phyloP scores from a whole-genome alignment of 2,888 invertebrate genomes.

The Cryptus armator region DNA sequence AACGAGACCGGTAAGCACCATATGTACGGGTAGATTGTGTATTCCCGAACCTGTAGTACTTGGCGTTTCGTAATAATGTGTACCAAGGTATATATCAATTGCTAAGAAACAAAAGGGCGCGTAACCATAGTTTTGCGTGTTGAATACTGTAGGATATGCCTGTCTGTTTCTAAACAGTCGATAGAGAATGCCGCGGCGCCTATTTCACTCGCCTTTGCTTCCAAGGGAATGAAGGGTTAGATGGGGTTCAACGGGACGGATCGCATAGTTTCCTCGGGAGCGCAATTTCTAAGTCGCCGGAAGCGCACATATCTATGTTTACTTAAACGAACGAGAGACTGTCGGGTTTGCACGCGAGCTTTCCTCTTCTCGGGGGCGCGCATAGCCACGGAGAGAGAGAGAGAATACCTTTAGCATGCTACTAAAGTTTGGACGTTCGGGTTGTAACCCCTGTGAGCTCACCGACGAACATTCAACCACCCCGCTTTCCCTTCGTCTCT shows the following conservation, averaged over 20 bases:
- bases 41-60: background rate
- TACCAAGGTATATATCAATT: constrained; percentile 10
- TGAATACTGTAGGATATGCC: background rate
- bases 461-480: constrained; percentile 4
- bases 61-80: constrained; percentile 43
- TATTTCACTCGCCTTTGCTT: background rate
- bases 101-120: background rate
- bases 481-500: constrained; percentile 26
- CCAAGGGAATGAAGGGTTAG: constrained; percentile 26
- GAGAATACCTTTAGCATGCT: constrained; percentile 26
- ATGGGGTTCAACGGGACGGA: constrained; percentile 29
- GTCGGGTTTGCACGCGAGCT: constrained; percentile 30
- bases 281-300: constrained; percentile 60
- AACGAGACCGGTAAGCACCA: constrained; percentile 1
- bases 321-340: constrained; percentile 55
- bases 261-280: constrained; percentile 59
- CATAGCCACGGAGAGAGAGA: constrained; percentile 5
- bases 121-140: too few species aligned
- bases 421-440: constrained; percentile 61
- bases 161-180: background rate
- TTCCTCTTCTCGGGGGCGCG: constrained; percentile 15
- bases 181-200: background rate
- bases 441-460: constrained; percentile 39
- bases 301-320: constrained; percentile 61
- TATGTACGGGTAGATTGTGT: background rate